These are phyloP conservation scores for Orthonyx spaldingii DNA, from an alignment of 2,113 vertebrate species.

Conservation along the genomic window DNA sequence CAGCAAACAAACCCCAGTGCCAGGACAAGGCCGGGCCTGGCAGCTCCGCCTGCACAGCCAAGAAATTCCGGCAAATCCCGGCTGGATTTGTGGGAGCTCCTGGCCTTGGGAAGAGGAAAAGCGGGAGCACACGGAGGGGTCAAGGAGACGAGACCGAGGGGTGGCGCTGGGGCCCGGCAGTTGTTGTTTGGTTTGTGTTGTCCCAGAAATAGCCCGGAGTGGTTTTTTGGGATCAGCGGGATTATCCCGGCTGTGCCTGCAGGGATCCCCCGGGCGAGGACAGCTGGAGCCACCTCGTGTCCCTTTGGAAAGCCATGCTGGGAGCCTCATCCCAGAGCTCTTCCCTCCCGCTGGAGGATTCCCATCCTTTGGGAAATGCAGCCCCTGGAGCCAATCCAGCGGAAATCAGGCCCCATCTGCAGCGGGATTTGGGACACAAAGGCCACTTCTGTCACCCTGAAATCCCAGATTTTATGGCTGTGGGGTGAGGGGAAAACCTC, in stretches of 20 bases:
- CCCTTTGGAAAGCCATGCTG: background rate
- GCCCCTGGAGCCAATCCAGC: fast-evolving
- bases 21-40: background rate
- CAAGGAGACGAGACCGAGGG: background rate
- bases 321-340: background rate
- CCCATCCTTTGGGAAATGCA: background rate
- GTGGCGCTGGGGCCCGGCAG: background rate
- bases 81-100: background rate
- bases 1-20: background rate
- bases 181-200: background rate
- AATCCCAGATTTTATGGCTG: fast-evolving
- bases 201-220: background rate
- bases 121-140: fast-evolving
- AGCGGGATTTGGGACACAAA: background rate
- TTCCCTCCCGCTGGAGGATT: background rate
- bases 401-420: background rate
- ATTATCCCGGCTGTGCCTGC: background rate
- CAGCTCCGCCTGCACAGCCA: background rate
- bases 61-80: background rate
- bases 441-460: too few relatives aligned
- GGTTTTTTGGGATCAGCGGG: background rate
- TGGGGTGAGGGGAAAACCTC: background rate
- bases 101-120: background rate
- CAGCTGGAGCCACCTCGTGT: background rate
- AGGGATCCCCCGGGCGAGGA: background rate